phyloP scores from a whole-genome alignment of 2,113 vertebrate species.

The Triplophysa dalaica region DNA sequence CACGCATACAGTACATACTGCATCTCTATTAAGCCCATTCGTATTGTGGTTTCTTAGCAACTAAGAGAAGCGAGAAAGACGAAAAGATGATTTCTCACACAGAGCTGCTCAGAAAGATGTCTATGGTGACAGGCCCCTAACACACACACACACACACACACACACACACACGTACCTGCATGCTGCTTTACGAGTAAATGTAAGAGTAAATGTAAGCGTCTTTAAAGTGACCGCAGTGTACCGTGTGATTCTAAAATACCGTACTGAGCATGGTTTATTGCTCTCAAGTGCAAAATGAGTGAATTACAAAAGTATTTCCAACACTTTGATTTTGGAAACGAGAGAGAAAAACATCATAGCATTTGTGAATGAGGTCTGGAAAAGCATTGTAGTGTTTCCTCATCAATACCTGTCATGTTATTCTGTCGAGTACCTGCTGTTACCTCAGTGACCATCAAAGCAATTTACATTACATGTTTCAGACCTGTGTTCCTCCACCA shows the following conservation, averaged over 20 bases:
- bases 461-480: not conserved
- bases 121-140: no score
- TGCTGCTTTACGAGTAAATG: not conserved
- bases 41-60: not conserved
- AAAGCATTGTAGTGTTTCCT: constrained; percentile 5
- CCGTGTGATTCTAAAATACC: constrained; percentile 42
- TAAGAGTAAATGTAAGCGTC: constrained; percentile 2
- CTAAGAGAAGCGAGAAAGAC: not conserved
- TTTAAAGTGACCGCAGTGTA: constrained; percentile 49
- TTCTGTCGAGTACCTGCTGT: constrained; percentile 70
- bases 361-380: constrained; percentile 32
- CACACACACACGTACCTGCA: not conserved
- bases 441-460: not conserved
- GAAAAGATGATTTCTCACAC: not conserved
- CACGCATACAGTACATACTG: not conserved
- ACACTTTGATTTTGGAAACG: not conserved
- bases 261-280: constrained; percentile 25
- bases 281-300: constrained; percentile 39
- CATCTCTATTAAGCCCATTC: not conserved
- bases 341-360: constrained; percentile 18
- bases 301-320: constrained; percentile 53
- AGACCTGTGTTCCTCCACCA: not conserved
- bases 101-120: constrained; percentile 5
- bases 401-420: constrained; percentile 46
- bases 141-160: no score